Evolutionary conservation across 2,113 vertebrate genomes (phyloP), one percentile per base, ranked within the genome.

Genomic region (Coregonus clupeaformis): DNA sequence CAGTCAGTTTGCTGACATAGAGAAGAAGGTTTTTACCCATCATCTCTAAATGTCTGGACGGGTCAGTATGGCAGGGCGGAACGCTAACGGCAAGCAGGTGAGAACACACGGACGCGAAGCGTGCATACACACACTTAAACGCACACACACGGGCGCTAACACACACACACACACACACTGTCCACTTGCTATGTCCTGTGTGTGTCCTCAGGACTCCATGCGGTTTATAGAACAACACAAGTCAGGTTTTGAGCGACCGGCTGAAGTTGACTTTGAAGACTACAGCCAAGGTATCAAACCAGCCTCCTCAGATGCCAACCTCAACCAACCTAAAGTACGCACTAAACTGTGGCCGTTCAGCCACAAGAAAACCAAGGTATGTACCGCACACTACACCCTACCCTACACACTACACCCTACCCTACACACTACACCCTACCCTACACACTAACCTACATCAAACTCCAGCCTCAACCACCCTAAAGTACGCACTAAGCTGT

Each of bases 1-100:
- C 87, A 91, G 92, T 85, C 94, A 94, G 82, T 96, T 99, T 89
- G 95, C 97, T 25, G 95, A 98, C 77, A 94, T 94, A 0, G 97
- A 99, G 86, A 96, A 94, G 75, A 95, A 96, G 52, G 94, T 97
- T 82, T n/a, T 92, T 96, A 88, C 96, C 96, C 0, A 97, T 96
- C 86, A 95, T 99, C 87, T 93, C 92, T 20, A 97, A 95, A 78
- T 97, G 97, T 91, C 91, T 99, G 78, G 97, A 99, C 76, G 94
- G 94, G 83, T 99, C 90, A 88, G 82, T 78, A 65, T 84, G 32
- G 92, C 93, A 0, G 93, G 94, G 0, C 52, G 57, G 1, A 90
- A 91, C 0, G 92, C 94, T 18, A 78, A 94, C 16, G 91, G 91
- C 49, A 95, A 94, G 75, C 91, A 94, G 22, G 95, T 92, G 77